Conservation (phyloP, 1,140 invertebrate genomes). For the Eriocheir sinensis region DNA sequence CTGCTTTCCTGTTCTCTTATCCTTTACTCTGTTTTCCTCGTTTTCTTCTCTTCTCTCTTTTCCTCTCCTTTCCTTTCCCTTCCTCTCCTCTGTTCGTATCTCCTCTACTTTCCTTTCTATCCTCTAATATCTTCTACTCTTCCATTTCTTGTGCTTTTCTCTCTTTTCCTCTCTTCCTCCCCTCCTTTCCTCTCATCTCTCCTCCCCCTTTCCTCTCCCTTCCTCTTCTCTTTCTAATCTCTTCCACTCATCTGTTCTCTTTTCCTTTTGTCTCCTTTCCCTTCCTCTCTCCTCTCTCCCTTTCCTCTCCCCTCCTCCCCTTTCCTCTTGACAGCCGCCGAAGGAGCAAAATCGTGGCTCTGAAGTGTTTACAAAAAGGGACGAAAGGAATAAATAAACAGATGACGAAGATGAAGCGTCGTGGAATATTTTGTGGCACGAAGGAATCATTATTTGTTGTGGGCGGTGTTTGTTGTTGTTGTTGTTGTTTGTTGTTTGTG, state of each 20-base stretch:
- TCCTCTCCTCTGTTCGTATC: neutral
- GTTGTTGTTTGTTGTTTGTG: too few relatives aligned
- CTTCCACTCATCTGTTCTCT: too few relatives aligned
- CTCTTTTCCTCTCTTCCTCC: neutral
- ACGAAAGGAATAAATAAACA: too few relatives aligned
- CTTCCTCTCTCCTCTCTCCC: slow-evolving; percentile 9
- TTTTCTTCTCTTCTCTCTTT: neutral
- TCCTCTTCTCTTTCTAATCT: neutral
- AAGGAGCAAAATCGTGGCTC: too few relatives aligned
- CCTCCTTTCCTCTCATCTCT: neutral
- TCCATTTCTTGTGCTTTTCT: neutral
- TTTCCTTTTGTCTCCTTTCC: too few relatives aligned
- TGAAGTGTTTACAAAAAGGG: too few relatives aligned
- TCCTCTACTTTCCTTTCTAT: neutral
- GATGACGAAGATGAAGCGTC: too few relatives aligned
- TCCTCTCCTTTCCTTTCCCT: neutral
- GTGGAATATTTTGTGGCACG: too few relatives aligned
- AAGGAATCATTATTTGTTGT: too few relatives aligned
- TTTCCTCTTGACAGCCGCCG: too few relatives aligned
- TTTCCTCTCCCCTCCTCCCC: too few relatives aligned
- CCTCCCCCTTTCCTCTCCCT: slow-evolving; percentile 5
- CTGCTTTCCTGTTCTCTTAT: neutral
- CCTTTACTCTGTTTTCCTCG: neutral
- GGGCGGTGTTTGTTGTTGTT: too few relatives aligned
- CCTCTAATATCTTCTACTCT: neutral